A percentile compares a stretch with the other conserved stretches of the same genome.
Evolutionary conservation across 2,797 vertebrate genomes (phyloP).

Genomic region (Intellagama lesueurii): DNA sequence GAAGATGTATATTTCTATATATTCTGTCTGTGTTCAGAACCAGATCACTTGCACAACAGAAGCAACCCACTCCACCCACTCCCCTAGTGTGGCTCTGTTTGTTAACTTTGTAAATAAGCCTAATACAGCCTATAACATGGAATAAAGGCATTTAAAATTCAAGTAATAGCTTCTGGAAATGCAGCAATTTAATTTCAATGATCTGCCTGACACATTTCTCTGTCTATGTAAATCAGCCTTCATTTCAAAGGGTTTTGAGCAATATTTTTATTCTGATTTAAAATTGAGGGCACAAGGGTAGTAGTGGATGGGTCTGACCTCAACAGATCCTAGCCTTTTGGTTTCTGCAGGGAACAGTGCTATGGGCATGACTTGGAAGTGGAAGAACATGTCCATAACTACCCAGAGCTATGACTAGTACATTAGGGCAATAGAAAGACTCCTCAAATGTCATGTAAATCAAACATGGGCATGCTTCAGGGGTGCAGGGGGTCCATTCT

Average conservation of each 20-base stretch:
- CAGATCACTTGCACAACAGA: background rate
- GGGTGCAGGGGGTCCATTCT: too few species aligned
- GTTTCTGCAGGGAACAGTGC: background rate
- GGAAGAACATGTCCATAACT: background rate
- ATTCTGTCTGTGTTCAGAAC: background rate
- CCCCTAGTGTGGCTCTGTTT: background rate
- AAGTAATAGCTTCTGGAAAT: slow-evolving; percentile 22
- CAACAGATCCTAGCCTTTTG: background rate
- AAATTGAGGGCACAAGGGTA: background rate
- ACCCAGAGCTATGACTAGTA: too few species aligned
- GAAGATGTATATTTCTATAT: background rate
- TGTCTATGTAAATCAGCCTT: background rate
- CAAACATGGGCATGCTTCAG: too few species aligned
- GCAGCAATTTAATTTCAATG: slow-evolving; percentile 27
- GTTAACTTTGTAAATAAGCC: background rate
- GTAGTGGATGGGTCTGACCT: background rate
- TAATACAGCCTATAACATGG: background rate
- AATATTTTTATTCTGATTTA: background rate
- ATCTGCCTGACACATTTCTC: slow-evolving; percentile 7
- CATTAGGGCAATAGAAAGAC: too few species aligned
- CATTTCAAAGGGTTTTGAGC: background rate
- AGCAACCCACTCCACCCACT: background rate
- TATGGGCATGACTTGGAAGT: background rate
- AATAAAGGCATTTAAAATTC: slow-evolving; percentile 15
- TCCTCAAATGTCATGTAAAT: too few species aligned